Evolutionary conservation across 2,797 vertebrate species (phyloP).

Genomic region (Antrozous pallidus): DNA sequence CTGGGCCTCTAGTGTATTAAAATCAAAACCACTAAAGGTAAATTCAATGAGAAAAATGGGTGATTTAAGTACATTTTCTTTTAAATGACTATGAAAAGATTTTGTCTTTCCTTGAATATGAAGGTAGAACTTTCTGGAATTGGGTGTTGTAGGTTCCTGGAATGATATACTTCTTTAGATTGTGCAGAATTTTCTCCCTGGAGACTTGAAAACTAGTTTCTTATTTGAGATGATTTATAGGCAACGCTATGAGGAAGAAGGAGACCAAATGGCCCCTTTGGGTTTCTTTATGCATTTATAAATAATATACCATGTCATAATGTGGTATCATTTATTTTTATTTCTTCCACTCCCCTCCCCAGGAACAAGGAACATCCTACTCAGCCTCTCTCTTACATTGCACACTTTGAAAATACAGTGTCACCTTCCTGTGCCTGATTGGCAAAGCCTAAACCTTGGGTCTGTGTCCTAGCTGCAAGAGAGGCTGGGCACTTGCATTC

Average conservation of each 20-base stretch:
- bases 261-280: not conserved
- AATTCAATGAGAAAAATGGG: conserved; percentile 3
- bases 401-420: not conserved
- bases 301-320: not conserved
- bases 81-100: not conserved
- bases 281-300: not conserved
- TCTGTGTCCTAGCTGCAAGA: not conserved
- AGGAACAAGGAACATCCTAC: not conserved
- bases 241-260: not conserved
- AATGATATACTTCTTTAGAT: not conserved
- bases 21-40: conserved; percentile 20
- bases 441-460: not conserved
- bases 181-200: not conserved
- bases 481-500: not conserved
- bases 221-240: not conserved
- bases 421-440: not conserved
- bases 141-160: not conserved
- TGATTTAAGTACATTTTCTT: conserved; percentile 16
- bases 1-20: not conserved
- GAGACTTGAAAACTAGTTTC: not conserved
- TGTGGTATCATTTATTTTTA: not conserved
- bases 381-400: not conserved
- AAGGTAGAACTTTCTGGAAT: not conserved
- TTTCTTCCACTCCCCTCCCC: not conserved
- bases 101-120: not conserved